phyloP scores from a whole-genome alignment of 2,113 vertebrate species.

The Pelecanus crispus region DNA sequence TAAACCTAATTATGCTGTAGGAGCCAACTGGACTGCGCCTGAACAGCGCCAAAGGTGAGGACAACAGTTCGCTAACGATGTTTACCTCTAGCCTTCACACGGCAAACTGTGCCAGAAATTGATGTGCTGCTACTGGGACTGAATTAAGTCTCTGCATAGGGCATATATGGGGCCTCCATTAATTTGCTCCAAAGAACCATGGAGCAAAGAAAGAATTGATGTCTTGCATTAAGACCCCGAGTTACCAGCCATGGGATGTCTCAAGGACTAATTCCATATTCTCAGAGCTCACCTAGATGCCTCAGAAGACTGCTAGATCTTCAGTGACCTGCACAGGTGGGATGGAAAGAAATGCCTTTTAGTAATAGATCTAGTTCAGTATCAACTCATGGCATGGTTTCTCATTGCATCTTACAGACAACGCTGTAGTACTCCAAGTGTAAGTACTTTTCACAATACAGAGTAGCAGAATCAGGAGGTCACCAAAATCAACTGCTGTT shows the following conservation, averaged over 20 bases:
- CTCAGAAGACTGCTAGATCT: not conserved
- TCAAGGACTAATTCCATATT: not conserved
- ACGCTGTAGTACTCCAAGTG: too few relatives aligned
- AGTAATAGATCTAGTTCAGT: not conserved
- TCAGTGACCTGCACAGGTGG: not conserved
- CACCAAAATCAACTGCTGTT: not conserved
- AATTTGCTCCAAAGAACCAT: not conserved
- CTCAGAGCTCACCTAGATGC: not conserved
- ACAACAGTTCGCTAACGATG: not conserved
- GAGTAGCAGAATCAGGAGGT: not conserved
- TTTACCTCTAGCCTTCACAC: not conserved
- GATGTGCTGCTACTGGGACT: not conserved
- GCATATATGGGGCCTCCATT: fast-evolving
- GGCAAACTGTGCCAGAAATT: not conserved
- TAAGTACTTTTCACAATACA: not conserved
- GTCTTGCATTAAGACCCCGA: not conserved
- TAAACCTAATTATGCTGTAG: not conserved
- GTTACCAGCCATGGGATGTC: not conserved
- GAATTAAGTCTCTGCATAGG: not conserved
- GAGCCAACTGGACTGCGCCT: not conserved
- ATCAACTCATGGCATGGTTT: fast-evolving
- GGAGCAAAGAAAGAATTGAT: not conserved
- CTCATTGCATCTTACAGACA: not conserved
- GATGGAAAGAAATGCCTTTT: not conserved
- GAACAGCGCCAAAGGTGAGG: not conserved